Evolutionary conservation across 2,797 vertebrate species (phyloP).

Genomic region (Enteromius afrohamiltoni): DNA sequence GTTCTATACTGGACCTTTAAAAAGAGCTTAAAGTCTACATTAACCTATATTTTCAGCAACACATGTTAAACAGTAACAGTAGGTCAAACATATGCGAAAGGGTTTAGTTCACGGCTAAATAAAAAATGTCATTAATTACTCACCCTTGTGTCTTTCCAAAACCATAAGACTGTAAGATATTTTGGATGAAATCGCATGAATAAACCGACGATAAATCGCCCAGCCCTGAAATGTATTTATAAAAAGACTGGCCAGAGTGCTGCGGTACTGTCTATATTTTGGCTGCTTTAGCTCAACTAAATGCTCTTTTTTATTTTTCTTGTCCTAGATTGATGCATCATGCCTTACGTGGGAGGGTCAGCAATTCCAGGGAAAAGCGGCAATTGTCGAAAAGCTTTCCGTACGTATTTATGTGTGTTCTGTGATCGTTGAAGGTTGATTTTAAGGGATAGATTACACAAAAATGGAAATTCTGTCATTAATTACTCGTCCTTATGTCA

Average conservation of each 20-base stretch:
- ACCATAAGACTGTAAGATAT: too few species aligned
- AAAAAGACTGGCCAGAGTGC: background rate
- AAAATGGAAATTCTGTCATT: background rate
- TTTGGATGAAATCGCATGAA: too few species aligned
- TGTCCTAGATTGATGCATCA: conserved; percentile 90
- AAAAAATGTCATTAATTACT: too few species aligned
- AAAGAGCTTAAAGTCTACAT: conserved; percentile 18
- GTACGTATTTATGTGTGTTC: conserved; percentile 79
- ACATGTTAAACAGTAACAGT: background rate
- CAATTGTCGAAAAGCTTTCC: conserved; percentile 95
- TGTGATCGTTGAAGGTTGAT: background rate
- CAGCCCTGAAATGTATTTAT: background rate
- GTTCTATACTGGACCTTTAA: conserved; percentile 19
- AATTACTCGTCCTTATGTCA: background rate
- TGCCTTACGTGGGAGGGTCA: conserved; percentile 99
- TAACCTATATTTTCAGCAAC: background rate
- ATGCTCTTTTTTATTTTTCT: background rate
- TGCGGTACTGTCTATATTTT: background rate
- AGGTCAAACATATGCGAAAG: background rate
- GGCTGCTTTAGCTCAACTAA: conserved; percentile 8
- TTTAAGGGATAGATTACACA: background rate
- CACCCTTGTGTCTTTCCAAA: too few species aligned
- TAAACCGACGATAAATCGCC: too few species aligned
- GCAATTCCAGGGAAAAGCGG: conserved; percentile 95
- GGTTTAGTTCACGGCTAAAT: too few species aligned